These are phyloP conservation scores for Anaspis maculata DNA, from an alignment of 2,888 invertebrate species.

Conservation along the genomic window DNA sequence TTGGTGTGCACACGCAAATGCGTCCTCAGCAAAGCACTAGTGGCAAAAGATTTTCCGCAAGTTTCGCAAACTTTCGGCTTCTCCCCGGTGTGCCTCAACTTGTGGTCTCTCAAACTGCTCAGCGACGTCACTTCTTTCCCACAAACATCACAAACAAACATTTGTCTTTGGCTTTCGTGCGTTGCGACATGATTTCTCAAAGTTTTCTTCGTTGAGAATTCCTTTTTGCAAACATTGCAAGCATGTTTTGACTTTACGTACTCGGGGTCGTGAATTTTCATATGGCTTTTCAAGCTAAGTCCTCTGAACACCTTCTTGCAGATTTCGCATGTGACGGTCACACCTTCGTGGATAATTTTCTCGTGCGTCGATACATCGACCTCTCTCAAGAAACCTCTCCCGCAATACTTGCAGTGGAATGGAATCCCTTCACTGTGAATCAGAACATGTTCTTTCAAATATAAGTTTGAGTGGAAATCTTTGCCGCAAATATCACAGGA, in stretches of 20 bases:
- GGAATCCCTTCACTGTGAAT: too few relatives aligned
- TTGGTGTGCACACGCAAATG: too few relatives aligned
- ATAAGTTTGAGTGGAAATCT: not conserved
- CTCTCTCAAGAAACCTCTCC: constrained; percentile 45
- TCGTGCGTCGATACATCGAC: too few relatives aligned
- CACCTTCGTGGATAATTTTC: too few relatives aligned
- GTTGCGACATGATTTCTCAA: constrained; percentile 1
- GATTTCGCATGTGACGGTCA: too few relatives aligned
- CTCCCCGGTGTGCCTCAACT: too few relatives aligned
- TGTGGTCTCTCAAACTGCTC: constrained; percentile 29
- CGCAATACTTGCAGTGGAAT: constrained; percentile 39
- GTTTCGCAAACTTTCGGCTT: too few relatives aligned
- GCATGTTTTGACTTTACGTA: not conserved
- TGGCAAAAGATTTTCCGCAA: too few relatives aligned
- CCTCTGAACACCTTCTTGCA: not conserved
- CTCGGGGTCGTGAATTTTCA: not conserved
- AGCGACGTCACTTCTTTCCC: constrained; percentile 29
- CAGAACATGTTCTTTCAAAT: too few relatives aligned
- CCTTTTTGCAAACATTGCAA: constrained; percentile 3
- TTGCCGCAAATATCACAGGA: not conserved
- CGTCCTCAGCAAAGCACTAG: too few relatives aligned
- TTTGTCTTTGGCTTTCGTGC: constrained; percentile 37
- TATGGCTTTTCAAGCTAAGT: constrained; percentile 42
- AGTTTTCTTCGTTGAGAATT: not conserved
- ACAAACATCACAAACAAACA: constrained; percentile 5